Base-by-base conservation (phyloP, 2,113 vertebrate species). In the Glareola pratincola region DNA sequence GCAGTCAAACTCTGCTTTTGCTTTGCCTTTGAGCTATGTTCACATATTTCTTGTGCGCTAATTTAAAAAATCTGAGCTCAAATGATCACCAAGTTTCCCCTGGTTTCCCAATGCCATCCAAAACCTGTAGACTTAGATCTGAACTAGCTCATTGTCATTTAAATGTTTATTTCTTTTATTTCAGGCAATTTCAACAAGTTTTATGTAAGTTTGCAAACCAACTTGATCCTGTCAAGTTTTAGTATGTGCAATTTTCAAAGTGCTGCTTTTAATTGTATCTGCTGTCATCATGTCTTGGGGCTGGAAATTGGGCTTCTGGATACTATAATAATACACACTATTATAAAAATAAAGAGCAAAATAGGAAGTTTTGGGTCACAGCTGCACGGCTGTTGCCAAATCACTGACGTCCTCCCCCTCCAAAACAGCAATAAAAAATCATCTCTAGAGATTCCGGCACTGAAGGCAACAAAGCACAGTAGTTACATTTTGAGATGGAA, bases 401-500 rank as follows among this genome's bases (percentile, higher is more conserved):
- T 95, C 83, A 88, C 90, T 88, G 79, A 92, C 26, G 26, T 88
- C 54, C 63, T 83, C 74, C 59, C 63, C 29, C 92, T 88, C 83
- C 85, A 71, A 93, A 92, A 41, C n/a, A 94, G 94, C 85, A 92
- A 95, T 96, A 93, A 97, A 97, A 96, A 81, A 67, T 63, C 13
- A 83, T 96, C 96, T 95, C 95, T 78, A 63, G 96, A 96, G 96
- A 95, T 92, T 91, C 74, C 84, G 76, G 73, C 81, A 91, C 45
- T 85, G 77, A 95, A 92, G 86, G 62, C 95, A 96, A 56, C 91
- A 80, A 96, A 96, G 89, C 94, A 95, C 95, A 96, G 96, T 91
- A 95, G 94, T 96, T 94, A 88, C 57, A 92, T 92, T 96, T 97
- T 85, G 85, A 97, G 97, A 97, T 81, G 75, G 85, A 96, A 96